A percentile compares a stretch with the other conserved stretches of the same genome.
Conservation (phyloP, 2,888 invertebrate genomes). For the Cataglyphis altisquamis region DNA sequence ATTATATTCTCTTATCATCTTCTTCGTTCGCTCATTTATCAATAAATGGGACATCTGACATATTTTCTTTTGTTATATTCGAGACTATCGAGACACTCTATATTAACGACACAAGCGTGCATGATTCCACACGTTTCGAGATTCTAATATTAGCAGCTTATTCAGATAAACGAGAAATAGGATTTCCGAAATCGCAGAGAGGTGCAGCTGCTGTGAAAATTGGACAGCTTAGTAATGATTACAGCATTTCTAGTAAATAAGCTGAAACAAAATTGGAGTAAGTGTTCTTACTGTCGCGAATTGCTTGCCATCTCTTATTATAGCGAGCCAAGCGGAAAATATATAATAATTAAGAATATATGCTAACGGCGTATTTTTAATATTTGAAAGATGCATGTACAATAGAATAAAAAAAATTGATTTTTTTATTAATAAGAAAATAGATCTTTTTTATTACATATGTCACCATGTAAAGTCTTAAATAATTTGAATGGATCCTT, state of each 20-base stretch:
- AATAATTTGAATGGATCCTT: slow-evolving; percentile 1
- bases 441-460: slow-evolving; percentile 54
- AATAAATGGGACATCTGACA: background rate
- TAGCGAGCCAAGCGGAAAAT: background rate
- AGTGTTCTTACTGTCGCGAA: background rate
- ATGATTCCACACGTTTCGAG: slow-evolving; percentile 78
- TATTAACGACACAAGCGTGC: slow-evolving; percentile 55
- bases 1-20: background rate
- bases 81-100: slow-evolving; percentile 22
- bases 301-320: slow-evolving; percentile 17
- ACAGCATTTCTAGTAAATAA: slow-evolving; percentile 36
- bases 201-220: slow-evolving; percentile 56
- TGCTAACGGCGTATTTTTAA: background rate
- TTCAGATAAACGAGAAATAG: slow-evolving; percentile 75
- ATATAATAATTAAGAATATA: background rate
- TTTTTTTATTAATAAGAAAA: background rate
- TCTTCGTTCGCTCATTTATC: background rate
- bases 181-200: slow-evolving; percentile 64
- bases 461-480: background rate
- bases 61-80: background rate
- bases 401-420: background rate
- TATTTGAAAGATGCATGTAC: background rate
- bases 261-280: slow-evolving; percentile 35
- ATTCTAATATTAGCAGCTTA: slow-evolving; percentile 83
- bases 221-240: slow-evolving; percentile 49